Conservation (phyloP, 2,888 invertebrate genomes). For the Crocallis elinguaria region DNA sequence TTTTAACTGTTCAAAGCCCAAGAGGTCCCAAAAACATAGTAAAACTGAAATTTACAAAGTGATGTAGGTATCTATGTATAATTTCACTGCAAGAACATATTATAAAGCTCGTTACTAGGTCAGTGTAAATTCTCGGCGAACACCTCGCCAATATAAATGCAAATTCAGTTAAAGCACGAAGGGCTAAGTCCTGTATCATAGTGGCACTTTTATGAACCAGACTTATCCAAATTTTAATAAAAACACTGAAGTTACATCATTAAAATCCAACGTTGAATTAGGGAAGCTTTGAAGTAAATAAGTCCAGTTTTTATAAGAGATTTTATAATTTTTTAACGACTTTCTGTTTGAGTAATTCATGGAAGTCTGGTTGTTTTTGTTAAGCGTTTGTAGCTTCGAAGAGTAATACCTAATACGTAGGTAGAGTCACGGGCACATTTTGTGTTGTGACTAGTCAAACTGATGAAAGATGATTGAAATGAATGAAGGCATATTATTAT, state of each 20-base stretch:
- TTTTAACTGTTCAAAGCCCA: background rate
- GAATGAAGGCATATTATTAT: no score
- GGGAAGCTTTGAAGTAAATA: slow-evolving; percentile 41
- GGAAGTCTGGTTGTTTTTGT: background rate
- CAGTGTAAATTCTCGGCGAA: slow-evolving; percentile 17
- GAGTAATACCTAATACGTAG: no score
- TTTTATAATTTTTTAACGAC: slow-evolving; percentile 16
- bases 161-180: slow-evolving; percentile 46
- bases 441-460: no score
- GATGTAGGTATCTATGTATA: background rate
- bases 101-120: slow-evolving; percentile 1
- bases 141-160: slow-evolving; percentile 55
- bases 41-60: background rate
- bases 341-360: background rate
- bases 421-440: no score
- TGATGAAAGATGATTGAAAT: no score
- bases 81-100: slow-evolving; percentile 1
- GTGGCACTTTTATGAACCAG: slow-evolving; percentile 52
- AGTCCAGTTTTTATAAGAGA: slow-evolving; percentile 15
- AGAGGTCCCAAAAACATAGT: background rate
- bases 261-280: slow-evolving; percentile 50
- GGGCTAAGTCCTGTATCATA: slow-evolving; percentile 43
- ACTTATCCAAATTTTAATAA: slow-evolving; percentile 51
- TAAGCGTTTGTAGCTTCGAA: background rate
- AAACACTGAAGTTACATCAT: slow-evolving; percentile 43